These are phyloP conservation scores for Phycodurus eques DNA, from an alignment of 2,113 vertebrate species.

Conservation along the genomic window DNA sequence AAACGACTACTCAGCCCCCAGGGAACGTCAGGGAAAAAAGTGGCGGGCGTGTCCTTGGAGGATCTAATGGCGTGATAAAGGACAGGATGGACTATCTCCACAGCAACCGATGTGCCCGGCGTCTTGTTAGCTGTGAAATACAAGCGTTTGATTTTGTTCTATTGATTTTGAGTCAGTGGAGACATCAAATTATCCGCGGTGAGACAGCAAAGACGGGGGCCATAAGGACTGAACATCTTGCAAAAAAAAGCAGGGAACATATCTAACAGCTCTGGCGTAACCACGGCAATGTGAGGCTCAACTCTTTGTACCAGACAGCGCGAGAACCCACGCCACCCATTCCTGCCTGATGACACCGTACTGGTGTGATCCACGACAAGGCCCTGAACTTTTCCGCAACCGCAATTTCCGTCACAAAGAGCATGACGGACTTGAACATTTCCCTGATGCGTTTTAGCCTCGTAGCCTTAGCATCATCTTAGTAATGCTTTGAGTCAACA, in stretches of 20 bases:
- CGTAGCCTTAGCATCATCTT: background rate
- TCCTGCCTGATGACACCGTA: background rate
- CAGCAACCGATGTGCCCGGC: background rate
- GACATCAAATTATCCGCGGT: background rate
- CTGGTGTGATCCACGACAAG: background rate
- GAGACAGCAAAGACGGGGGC: background rate
- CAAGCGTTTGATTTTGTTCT: background rate
- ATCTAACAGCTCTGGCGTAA: background rate
- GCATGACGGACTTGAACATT: too few relatives aligned
- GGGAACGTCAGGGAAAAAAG: background rate
- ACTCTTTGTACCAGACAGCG: background rate
- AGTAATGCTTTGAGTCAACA: background rate
- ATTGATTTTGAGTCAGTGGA: background rate
- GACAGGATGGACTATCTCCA: background rate
- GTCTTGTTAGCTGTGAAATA: background rate
- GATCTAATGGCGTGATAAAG: background rate
- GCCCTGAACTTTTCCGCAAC: background rate
- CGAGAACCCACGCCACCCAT: background rate
- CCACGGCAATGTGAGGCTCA: background rate
- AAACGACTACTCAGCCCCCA: background rate
- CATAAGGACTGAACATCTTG: background rate
- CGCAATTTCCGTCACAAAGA: background rate
- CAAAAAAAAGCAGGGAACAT: background rate
- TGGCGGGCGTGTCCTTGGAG: background rate
- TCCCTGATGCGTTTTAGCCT: background rate